Evolutionary conservation across 2,797 vertebrate species (phyloP).

Genomic region (Zenarchopterus dispar): DNA sequence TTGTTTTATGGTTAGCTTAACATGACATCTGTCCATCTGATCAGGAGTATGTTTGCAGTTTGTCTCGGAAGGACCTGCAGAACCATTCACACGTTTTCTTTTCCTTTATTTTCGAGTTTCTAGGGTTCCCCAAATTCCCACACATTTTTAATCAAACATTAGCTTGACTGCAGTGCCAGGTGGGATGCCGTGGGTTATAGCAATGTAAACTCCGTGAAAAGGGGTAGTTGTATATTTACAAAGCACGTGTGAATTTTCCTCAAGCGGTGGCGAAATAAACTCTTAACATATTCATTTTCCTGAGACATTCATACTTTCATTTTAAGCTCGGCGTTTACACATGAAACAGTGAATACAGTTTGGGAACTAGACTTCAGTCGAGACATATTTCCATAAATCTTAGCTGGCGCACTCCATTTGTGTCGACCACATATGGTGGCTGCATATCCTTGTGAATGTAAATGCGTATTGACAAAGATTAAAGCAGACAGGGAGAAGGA

Average conservation of each 20-base stretch:
- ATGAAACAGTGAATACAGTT: constrained; percentile 35
- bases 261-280: constrained; percentile 13
- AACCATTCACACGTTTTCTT: constrained; percentile 27
- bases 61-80: constrained; percentile 13
- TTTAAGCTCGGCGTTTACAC: constrained; percentile 27
- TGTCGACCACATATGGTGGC: constrained; percentile 49
- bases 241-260: constrained; percentile 34
- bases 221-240: constrained; percentile 11
- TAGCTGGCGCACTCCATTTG: constrained; percentile 33
- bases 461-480: constrained; percentile 43
- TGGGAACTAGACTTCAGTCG: constrained; percentile 21
- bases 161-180: constrained; percentile 27
- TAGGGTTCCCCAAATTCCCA: constrained; percentile 39
- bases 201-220: constrained; percentile 18
- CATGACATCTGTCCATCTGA: constrained; percentile 50
- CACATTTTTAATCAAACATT: no score
- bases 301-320: constrained; percentile 25
- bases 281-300: constrained; percentile 14
- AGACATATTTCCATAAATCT: constrained; percentile 37
- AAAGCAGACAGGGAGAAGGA: constrained; percentile 53
- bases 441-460: constrained; percentile 43
- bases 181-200: constrained; percentile 51
- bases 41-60: constrained; percentile 39
- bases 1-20: constrained; percentile 1
- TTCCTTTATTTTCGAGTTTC: constrained; percentile 29